Evolutionary conservation across 2,888 invertebrate genomes (phyloP).

Genomic region (Ophonus ardosiacus): DNA sequence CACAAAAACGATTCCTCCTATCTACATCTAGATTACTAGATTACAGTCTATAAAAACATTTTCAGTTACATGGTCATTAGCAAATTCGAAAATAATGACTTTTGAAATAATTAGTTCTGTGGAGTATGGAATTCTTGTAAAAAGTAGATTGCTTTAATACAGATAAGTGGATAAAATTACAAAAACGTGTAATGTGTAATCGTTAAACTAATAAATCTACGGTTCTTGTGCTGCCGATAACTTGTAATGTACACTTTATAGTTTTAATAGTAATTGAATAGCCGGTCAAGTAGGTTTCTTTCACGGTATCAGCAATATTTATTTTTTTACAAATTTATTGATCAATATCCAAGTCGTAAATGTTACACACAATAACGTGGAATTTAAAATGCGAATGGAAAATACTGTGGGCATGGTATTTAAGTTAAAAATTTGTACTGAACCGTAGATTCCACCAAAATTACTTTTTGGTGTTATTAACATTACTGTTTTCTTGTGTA

Average conservation of each 20-base stretch:
- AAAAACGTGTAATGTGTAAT: conserved; percentile 48
- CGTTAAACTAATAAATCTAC: conserved; percentile 49
- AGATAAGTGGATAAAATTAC: conserved; percentile 48
- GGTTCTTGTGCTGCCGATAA: conserved; percentile 14
- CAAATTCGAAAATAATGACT: conserved; percentile 36
- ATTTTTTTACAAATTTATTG: not conserved
- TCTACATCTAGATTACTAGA: conserved; percentile 31
- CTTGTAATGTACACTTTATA: conserved; percentile 29
- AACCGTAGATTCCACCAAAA: too few relatives aligned
- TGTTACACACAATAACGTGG: not conserved
- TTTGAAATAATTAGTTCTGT: conserved; percentile 18
- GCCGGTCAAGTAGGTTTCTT: not conserved
- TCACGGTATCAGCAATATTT: not conserved
- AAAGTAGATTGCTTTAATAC: conserved; percentile 41
- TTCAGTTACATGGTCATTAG: conserved; percentile 30
- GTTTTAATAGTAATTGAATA: conserved; percentile 33
- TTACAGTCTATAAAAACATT: conserved; percentile 12
- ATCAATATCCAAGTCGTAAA: not conserved
- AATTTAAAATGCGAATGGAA: too few relatives aligned
- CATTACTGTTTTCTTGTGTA: too few relatives aligned
- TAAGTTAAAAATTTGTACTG: too few relatives aligned
- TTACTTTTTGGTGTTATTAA: too few relatives aligned
- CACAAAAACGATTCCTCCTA: conserved; percentile 21
- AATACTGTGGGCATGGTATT: too few relatives aligned
- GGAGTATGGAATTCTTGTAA: not conserved